A percentile compares a stretch with the other conserved stretches of the same genome.
Evolutionary conservation across 2,113 vertebrate genomes (phyloP).

Genomic region (Sylvia atricapilla): DNA sequence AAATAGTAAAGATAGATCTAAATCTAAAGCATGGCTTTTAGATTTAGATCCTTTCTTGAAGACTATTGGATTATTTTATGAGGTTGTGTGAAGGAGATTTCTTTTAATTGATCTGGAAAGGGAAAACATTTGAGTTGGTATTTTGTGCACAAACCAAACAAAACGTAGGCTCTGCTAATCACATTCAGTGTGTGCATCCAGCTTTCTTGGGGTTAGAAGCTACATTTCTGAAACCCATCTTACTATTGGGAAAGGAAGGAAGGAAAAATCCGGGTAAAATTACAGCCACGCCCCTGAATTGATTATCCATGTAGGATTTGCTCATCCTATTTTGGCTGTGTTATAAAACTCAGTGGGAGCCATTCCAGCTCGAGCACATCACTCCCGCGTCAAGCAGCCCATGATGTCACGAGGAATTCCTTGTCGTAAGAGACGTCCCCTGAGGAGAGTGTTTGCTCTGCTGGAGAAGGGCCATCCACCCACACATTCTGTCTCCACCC

Average conservation of each 20-base stretch:
- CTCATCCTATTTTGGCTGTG: not conserved
- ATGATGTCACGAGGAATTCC: conserved; percentile 58
- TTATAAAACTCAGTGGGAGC: not conserved
- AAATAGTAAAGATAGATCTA: not conserved
- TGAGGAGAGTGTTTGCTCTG: not conserved
- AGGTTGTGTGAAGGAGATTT: not conserved
- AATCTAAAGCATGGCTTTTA: not conserved
- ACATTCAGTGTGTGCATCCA: not conserved
- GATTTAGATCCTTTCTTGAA: not conserved
- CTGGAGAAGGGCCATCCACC: conserved; percentile 28
- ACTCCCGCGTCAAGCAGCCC: not conserved
- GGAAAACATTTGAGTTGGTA: not conserved
- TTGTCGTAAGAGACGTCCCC: conserved; percentile 28
- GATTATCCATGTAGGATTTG: conserved; percentile 46
- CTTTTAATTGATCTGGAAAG: not conserved
- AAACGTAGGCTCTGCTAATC: not conserved
- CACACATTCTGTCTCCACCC: not conserved
- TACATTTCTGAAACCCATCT: not conserved
- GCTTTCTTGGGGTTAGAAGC: not conserved
- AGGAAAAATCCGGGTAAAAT: not conserved
- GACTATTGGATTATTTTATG: not conserved
- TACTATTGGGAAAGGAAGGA: not conserved
- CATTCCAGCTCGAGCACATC: not conserved
- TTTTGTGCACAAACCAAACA: not conserved
- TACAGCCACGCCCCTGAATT: not conserved